Base-by-base conservation (phyloP, 2,888 invertebrate genomes). In the Patella pellucida region DNA sequence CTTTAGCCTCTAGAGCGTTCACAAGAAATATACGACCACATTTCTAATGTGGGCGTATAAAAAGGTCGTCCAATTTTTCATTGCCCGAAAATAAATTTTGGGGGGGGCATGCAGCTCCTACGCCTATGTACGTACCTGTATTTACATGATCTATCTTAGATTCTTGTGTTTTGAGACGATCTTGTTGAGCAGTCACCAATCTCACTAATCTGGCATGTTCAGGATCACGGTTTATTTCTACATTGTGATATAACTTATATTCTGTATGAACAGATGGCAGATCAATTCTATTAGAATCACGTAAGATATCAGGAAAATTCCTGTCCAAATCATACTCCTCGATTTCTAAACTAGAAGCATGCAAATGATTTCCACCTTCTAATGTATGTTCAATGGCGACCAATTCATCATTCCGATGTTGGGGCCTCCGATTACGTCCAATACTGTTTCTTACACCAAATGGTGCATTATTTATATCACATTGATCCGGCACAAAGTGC, bases 131-230 rank as follows among this genome's bases (percentile, higher is more conserved):
- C 78, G 76, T 82, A 90, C 90, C 90, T 83, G 87, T 85, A 77
- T 88, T 86, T 69, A 85, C 84, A 93, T 97, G 96, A 77, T 95
- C 96, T 84, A 97, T 93, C 93, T 97, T 96, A 85, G 95, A 95
- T 91, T 97, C 97, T 89, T 97, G 97, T 85, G 94, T 94, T 74
- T 95, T 95, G 78, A 98, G 93, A 90, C 96, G 96, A 88, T 97
- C 97, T 79, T 96, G 93, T 91, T 97, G 97, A 90, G 95, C 95
- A 92, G 96, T 96, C 77, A 97, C 96, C 85, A 97, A 93, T 78
- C 95, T 94, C 78, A 97, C 93, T 80, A 97, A 93, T 91, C 81
- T 81, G 31, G 80, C 78, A 41, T 41, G 41, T 41, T 41, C 41
- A 9, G 41, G 41, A 41, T 41, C 41, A 23, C 83, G 76, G 69